Percentiles rank a stretch among this genome's conserved stretches.
These are phyloP conservation scores for Kryptolebias marmoratus DNA, from an alignment of 2,113 vertebrate genomes.

Conservation along the genomic window DNA sequence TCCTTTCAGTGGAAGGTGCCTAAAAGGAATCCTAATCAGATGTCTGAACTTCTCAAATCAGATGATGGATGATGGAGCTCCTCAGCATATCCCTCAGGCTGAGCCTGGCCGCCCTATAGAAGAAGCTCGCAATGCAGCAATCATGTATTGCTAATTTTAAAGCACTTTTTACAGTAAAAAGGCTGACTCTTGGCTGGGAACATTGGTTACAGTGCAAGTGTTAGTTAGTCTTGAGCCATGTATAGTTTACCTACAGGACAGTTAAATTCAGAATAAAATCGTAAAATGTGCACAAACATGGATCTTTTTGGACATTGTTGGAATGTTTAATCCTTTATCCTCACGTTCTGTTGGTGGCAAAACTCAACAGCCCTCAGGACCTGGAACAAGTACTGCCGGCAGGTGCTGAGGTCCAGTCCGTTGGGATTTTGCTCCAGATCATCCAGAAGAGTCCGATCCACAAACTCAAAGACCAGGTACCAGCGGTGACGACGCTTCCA, in stretches of 20 bases:
- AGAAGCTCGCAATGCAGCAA: no score
- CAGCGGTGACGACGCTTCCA: slow-evolving; percentile 88
- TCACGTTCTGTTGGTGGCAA: slow-evolving; percentile 91
- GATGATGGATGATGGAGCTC: no score
- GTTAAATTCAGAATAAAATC: background rate
- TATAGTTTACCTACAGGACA: background rate
- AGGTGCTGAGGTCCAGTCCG: slow-evolving; percentile 81
- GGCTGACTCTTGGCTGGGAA: no score
- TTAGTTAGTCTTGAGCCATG: background rate
- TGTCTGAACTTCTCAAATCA: no score
- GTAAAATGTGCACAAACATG: background rate
- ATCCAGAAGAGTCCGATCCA: slow-evolving; percentile 88
- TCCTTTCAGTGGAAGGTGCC: no score
- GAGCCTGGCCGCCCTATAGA: no score
- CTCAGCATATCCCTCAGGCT: no score
- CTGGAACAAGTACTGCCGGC: slow-evolving; percentile 87
- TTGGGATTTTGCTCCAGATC: slow-evolving; percentile 85
- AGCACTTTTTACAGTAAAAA: no score
- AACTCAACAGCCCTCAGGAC: slow-evolving; percentile 87
- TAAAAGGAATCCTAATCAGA: no score
- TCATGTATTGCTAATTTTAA: no score
- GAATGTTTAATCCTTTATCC: slow-evolving; percentile 23
- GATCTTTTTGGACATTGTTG: background rate
- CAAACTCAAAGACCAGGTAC: slow-evolving; percentile 94
- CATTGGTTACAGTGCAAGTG: no score